Evolutionary conservation across 30 jellyfish, hydroid and myxozoan species (phyloP), one percentile per base, ranked within the genome.

Genomic region (Cassiopea xamachana): DNA sequence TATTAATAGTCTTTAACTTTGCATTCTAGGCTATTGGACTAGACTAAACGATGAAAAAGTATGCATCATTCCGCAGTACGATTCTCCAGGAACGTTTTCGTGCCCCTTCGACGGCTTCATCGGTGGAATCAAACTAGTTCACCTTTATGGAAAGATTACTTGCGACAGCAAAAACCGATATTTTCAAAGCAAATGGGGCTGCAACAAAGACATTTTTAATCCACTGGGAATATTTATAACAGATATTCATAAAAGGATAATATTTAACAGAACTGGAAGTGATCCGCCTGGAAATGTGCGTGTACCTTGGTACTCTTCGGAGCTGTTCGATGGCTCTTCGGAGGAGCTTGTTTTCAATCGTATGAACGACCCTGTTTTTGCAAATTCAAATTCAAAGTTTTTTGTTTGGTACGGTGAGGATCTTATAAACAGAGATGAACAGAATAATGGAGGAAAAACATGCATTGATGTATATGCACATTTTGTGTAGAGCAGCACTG

Each of bases 401-500:
- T 48, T 43, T 18, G 77, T 83, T 18, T 91, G 97, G 97, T 91
- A 83, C 46, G 97, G 97, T 49, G 97, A 91, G 75, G 97, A 91
- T 50, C 81, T 91, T 46, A 76, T 60, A 50, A 91, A 91, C 74
- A 50, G 43, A 44, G 93, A 91, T 7, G 97, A 91, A 55, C 59
- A 70, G 15, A 85, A 91, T 48, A 91, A 91, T 77, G 89, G 79
- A 4, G 97, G 97, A 43, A 80, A 69, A 51, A 83, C 97, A 1
- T 91, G 97, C 77, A 89, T 91, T 5, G 97, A 91, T 58, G 97
- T 91, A 17, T 91, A 91, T 69, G 97, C 93, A 1, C 97, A 91
- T 84, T 91, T 91, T 49, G 80, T 90, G 8, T 89, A 73, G 76
- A 64, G 7, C 64, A 55, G 7, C 10, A 6, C 64, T 10, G 7